Base-by-base conservation (phyloP, 2,797 vertebrate species). In the Tapera naevia region DNA sequence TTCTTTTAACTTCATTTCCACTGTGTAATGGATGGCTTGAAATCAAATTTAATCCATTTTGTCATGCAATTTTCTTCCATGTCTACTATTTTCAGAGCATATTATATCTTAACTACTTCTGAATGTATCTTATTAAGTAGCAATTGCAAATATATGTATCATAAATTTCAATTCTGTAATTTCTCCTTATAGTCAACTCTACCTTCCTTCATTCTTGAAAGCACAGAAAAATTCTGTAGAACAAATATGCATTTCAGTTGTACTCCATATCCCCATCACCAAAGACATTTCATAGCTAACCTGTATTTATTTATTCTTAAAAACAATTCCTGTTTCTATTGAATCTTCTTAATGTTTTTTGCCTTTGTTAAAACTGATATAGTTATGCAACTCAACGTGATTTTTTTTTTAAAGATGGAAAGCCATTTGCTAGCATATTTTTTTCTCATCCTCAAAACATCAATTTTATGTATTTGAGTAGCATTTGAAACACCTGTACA, bases 41-140 rank as follows among this genome's bases (percentile, higher is more conserved):
- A 92, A 95, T 84, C 39, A 73, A 91, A 88, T 89, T 92, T 89
- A 92, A 86, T 86, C 70, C 27, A 65, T 88, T 78, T 91, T 70
- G 9, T 69, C n/a, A 67, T 88, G 58, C 48, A 73, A 24, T 93
- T 91, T 95, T 86, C 70, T 62, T 73, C 64, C 45, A 81, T 61
- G 64, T 92, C 88, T 91, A 28, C 70, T 75, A 64, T 91, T 92
- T 89, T 92, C 79, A 89, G n/a, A 72, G 46, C 14, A 18, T 89
- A 83, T 92, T 91, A 78, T 23, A 70, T 86, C 58, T 80, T 83
- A 32, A 28, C 57, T 91, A 51, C 22, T 80, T 78, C 84, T 84
- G 46, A 79, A 84, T 46, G 11, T 53, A 79, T 66, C 60, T 75
- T 88, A 89, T 81, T 88, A 89, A 80, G 45, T 43, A 94, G 67